Conservation (phyloP, 2,797 vertebrate species). For the Scleropages formosus region DNA sequence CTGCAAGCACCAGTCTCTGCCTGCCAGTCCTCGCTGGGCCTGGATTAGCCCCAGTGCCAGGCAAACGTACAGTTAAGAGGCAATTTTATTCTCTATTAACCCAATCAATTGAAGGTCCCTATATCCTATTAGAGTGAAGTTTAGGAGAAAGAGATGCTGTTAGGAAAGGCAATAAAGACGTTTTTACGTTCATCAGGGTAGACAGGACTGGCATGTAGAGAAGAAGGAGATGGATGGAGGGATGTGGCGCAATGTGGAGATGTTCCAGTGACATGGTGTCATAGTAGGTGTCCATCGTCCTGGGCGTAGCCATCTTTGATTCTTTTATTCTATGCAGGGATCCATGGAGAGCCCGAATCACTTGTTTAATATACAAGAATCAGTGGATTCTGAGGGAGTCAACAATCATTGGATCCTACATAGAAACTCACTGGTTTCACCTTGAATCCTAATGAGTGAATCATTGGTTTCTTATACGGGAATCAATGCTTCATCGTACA, state of each 20-base stretch:
- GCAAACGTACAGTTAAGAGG: conserved; percentile 72
- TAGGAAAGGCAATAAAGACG: conserved; percentile 66
- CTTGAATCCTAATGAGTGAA: too few relatives aligned
- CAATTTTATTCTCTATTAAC: conserved; percentile 85
- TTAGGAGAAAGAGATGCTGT: conserved; percentile 57
- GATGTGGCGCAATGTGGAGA: neutral
- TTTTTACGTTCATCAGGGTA: conserved; percentile 65
- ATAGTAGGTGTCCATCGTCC: neutral
- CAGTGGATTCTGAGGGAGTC: too few relatives aligned
- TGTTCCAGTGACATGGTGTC: too few relatives aligned
- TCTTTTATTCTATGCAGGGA: neutral
- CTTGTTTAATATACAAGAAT: too few relatives aligned
- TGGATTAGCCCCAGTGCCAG: conserved; percentile 67
- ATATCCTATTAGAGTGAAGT: conserved; percentile 72
- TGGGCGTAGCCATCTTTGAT: neutral
- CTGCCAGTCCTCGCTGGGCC: conserved; percentile 43
- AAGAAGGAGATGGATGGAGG: conserved; percentile 21
- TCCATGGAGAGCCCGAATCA: neutral
- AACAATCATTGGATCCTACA: neutral
- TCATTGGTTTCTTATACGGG: neutral
- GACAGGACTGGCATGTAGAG: conserved; percentile 44
- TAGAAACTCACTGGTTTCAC: too few relatives aligned
- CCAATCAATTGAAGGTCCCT: conserved; percentile 78
- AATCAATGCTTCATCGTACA: neutral
- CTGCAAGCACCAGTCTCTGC: conserved; percentile 48